Percentiles rank a stretch among this genome's conserved stretches.
Evolutionary conservation across 2,113 vertebrate genomes (phyloP).

Genomic region (Aptenodytes patagonicus): DNA sequence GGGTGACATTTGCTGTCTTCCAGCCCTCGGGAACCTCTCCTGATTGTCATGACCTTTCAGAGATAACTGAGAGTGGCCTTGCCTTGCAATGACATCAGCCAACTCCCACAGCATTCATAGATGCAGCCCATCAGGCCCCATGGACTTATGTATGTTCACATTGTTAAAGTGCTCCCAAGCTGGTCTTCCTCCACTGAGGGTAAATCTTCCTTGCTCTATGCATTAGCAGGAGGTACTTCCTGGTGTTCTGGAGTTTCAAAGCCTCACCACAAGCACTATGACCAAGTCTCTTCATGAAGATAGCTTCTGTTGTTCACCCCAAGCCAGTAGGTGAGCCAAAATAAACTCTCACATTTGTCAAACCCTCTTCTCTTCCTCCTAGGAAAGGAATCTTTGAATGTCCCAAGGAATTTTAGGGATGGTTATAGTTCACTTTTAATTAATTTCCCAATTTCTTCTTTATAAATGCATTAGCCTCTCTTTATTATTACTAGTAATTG

Average conservation of each 20-base stretch:
- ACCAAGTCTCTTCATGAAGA: not conserved
- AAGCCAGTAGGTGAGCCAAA: not conserved
- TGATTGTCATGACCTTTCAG: not conserved
- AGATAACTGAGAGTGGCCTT: not conserved
- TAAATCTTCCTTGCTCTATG: not conserved
- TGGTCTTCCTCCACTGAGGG: not conserved
- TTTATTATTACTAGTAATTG: not conserved
- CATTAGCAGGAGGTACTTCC: not conserved
- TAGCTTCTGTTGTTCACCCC: not conserved
- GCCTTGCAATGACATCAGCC: not conserved
- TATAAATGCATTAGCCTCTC: not conserved
- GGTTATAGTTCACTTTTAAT: not conserved
- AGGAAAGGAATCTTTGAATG: not conserved
- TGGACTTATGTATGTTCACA: not conserved
- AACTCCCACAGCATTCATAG: not conserved
- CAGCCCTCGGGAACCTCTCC: not conserved
- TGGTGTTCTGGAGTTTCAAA: not conserved
- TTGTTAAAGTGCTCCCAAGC: not conserved
- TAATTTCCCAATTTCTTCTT: not conserved
- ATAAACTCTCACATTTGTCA: not conserved
- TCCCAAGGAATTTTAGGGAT: not conserved
- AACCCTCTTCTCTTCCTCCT: not conserved
- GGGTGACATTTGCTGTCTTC: not conserved
- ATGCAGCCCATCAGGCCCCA: not conserved
- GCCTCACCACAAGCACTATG: not conserved